Conservation (phyloP, 2,888 invertebrate genomes). For the Ochropleura leucogaster region DNA sequence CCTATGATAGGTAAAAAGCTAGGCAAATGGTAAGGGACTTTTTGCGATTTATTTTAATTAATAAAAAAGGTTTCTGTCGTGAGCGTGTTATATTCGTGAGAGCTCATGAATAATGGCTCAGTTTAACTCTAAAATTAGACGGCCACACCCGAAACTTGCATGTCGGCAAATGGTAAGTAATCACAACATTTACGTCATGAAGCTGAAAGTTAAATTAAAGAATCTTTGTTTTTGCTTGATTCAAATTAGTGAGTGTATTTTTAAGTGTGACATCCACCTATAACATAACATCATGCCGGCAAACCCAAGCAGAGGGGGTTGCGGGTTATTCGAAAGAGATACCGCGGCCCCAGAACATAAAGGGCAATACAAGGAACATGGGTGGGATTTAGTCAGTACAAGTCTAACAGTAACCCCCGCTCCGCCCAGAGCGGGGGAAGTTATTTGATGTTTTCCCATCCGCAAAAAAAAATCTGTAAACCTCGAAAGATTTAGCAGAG, state of each 20-base stretch:
- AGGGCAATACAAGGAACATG: too few relatives aligned
- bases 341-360: too few relatives aligned
- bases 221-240: background rate
- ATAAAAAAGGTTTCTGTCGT: constrained; percentile 10
- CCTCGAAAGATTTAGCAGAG: too few relatives aligned
- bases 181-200: constrained; percentile 22
- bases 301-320: too few relatives aligned
- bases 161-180: constrained; percentile 18
- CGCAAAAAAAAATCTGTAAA: too few relatives aligned
- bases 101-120: constrained; percentile 22
- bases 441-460: too few relatives aligned
- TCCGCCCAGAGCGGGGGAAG: too few relatives aligned
- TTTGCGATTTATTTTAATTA: background rate
- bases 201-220: constrained; percentile 5
- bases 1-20: background rate
- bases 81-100: background rate
- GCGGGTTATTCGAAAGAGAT: too few relatives aligned
- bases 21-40: background rate
- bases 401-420: too few relatives aligned
- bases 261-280: background rate
- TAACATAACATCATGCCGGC: too few relatives aligned
- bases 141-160: constrained; percentile 38
- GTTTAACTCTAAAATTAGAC: constrained; percentile 23
- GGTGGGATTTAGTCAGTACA: too few relatives aligned
- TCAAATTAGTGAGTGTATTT: background rate